These are phyloP conservation scores for Cylloceria caligata DNA, from an alignment of 2,888 invertebrate species.

Conservation along the genomic window DNA sequence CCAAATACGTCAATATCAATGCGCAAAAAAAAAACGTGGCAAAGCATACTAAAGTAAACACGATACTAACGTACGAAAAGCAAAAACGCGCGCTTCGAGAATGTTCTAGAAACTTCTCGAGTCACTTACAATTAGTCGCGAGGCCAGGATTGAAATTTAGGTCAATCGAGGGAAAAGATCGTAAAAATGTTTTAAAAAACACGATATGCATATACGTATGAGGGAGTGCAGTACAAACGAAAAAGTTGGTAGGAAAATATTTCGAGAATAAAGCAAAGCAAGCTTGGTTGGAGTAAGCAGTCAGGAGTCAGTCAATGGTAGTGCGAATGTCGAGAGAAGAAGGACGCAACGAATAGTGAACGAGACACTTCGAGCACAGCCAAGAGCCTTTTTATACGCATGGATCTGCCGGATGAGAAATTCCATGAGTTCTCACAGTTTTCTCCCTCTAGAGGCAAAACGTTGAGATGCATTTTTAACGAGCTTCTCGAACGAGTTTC, in stretches of 20 bases:
- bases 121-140: neutral
- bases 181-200: conserved; percentile 21
- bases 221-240: neutral
- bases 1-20: too few relatives aligned
- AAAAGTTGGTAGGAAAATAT: conserved; percentile 35
- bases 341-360: conserved; percentile 42
- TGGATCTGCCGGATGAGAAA: conserved; percentile 43
- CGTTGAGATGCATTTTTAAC: conserved; percentile 60
- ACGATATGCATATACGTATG: neutral
- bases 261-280: conserved; percentile 40
- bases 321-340: conserved; percentile 27
- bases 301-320: conserved; percentile 19
- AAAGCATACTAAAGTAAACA: too few relatives aligned
- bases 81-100: too few relatives aligned
- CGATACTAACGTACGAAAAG: too few relatives aligned
- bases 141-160: conserved; percentile 6
- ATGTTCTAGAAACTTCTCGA: too few relatives aligned
- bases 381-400: conserved; percentile 53
- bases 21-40: too few relatives aligned
- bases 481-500: conserved; percentile 38
- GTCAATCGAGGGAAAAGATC: conserved; percentile 25
- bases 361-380: conserved; percentile 43
- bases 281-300: conserved; percentile 15
- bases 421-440: conserved; percentile 31
- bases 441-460: conserved; percentile 45